phyloP scores from a whole-genome alignment of 1,140 invertebrate species.

The Phymorhynchus buccinoides region DNA sequence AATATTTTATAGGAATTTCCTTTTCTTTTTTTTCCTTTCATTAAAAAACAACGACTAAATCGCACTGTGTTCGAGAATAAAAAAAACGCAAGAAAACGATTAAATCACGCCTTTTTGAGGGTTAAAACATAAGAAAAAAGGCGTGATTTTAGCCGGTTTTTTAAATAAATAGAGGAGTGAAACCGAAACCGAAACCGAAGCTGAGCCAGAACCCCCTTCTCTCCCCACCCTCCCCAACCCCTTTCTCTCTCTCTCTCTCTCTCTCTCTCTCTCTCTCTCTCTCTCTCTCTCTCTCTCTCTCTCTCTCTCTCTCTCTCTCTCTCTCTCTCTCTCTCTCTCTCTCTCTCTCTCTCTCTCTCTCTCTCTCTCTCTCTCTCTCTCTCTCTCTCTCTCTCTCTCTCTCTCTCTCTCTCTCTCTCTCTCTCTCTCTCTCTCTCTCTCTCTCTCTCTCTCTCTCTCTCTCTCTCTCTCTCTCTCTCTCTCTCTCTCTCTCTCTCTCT shows the following conservation, averaged over 20 bases:
- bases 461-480: not conserved
- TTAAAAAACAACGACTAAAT: no score
- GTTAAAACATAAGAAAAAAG: no score
- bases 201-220: no score
- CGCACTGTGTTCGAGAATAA: no score
- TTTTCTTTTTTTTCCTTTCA: no score
- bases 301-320: not conserved
- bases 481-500: not conserved
- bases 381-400: not conserved
- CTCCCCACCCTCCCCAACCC: not conserved
- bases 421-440: not conserved
- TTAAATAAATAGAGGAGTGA: no score
- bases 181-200: no score
- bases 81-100: no score
- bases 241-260: conserved; percentile 19
- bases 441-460: not conserved
- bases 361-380: not conserved
- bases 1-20: no score
- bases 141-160: no score
- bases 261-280: conserved; percentile 2
- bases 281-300: not conserved
- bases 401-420: not conserved
- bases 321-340: no score
- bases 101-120: no score
- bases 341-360: not conserved